phyloP scores from a whole-genome alignment of 2,113 vertebrate species.

The Sisor rabdophorus region DNA sequence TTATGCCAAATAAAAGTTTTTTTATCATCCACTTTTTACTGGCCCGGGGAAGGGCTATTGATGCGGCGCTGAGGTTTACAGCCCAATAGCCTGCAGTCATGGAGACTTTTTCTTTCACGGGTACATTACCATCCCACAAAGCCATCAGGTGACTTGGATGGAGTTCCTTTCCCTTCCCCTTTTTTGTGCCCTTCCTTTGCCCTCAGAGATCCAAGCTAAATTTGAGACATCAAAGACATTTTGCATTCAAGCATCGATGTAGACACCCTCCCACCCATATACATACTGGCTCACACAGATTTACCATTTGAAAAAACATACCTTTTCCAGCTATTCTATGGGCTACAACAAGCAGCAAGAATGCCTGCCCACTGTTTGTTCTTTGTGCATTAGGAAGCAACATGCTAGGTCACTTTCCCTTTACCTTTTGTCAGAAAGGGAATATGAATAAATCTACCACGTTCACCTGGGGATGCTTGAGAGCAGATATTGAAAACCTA shows the following conservation, averaged over 20 bases:
- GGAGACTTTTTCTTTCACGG: constrained; percentile 29
- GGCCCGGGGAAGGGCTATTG: background rate
- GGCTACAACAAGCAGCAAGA: constrained; percentile 50
- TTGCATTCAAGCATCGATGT: constrained; percentile 55
- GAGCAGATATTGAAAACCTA: constrained; percentile 14
- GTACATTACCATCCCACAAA: constrained; percentile 36
- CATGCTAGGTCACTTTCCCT: constrained; percentile 70
- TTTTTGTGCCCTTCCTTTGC: constrained; percentile 49
- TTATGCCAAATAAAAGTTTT: no score
- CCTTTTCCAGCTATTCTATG: constrained; percentile 61
- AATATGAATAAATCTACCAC: constrained; percentile 63
- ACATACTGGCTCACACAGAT: constrained; percentile 48
- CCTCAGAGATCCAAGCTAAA: constrained; percentile 54
- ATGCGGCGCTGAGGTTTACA: constrained; percentile 31
- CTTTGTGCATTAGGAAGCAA: constrained; percentile 62
- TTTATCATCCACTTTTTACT: background rate
- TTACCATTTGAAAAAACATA: constrained; percentile 65
- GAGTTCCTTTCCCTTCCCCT: constrained; percentile 39
- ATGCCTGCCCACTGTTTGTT: constrained; percentile 57
- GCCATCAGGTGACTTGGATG: constrained; percentile 50
- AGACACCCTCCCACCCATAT: constrained; percentile 35
- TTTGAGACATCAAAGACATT: constrained; percentile 64
- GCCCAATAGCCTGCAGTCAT: constrained; percentile 32
- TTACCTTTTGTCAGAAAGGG: constrained; percentile 76
- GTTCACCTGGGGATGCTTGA: constrained; percentile 53